A percentile compares a stretch with the other conserved stretches of the same genome.
phyloP scores from a whole-genome alignment of 2,888 invertebrate genomes.

The Drosophila paramelanica region DNA sequence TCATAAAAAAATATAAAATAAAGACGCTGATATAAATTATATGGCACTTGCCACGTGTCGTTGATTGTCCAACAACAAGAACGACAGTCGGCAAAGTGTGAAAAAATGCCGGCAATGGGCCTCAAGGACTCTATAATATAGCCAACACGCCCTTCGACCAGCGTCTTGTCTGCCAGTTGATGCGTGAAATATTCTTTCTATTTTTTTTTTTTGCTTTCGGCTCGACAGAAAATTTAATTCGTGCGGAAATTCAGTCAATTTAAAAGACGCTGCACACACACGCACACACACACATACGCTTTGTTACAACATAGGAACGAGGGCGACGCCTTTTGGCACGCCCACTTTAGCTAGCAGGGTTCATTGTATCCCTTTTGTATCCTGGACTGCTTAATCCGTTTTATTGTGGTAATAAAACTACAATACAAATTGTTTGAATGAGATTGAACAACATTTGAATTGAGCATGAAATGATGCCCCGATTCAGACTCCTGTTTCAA shows the following conservation, averaged over 20 bases:
- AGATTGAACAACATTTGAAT: slow-evolving; percentile 79
- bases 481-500: slow-evolving; percentile 32
- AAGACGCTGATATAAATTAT: slow-evolving; percentile 69
- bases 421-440: slow-evolving; percentile 80
- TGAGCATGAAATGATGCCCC: slow-evolving; percentile 69
- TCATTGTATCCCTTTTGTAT: slow-evolving; percentile 70
- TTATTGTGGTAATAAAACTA: slow-evolving; percentile 80
- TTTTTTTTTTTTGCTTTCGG: slow-evolving; percentile 30
- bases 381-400: slow-evolving; percentile 71
- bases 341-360: slow-evolving; percentile 50
- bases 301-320: slow-evolving; percentile 12
- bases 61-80: slow-evolving; percentile 61
- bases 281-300: slow-evolving; percentile 1
- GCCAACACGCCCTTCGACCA: slow-evolving; percentile 49
- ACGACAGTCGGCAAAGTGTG: slow-evolving; percentile 59
- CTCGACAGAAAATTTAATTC: slow-evolving; percentile 70
- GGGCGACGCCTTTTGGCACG: slow-evolving; percentile 49
- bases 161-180: slow-evolving; percentile 59
- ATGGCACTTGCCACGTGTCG: slow-evolving; percentile 77
- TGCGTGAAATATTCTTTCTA: slow-evolving; percentile 72
- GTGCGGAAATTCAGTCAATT: slow-evolving; percentile 80
- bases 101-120: slow-evolving; percentile 69
- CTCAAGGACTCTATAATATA: slow-evolving; percentile 75
- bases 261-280: slow-evolving; percentile 49
- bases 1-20: slow-evolving; percentile 21